Base-by-base conservation (phyloP, 2,797 vertebrate genomes). In the Danionella dracula region DNA sequence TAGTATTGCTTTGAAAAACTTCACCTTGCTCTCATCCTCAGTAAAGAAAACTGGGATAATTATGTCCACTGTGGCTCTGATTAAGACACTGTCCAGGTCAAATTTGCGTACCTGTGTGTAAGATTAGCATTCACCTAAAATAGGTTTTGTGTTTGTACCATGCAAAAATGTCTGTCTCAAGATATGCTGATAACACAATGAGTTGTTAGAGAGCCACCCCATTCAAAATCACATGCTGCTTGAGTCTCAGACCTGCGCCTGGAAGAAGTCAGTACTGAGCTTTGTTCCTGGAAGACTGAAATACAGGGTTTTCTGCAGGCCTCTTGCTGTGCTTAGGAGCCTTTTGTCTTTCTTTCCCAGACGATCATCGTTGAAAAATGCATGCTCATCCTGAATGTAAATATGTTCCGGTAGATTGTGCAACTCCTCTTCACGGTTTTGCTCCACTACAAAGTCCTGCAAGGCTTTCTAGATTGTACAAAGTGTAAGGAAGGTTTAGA, bases 241-340 rank as follows among this genome's bases (percentile, higher is more conserved):
- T 38, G 48, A 31, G 8, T 2, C 20, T 29, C 66, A 61, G 68
- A 91, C 89, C 90, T 91, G 90, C 16, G 88, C 80, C 71, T 79
- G 84, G 73, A 91, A 91, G 82, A 91, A 91, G 72, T 91, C 89
- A 77, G 89, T 78, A 46, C 85, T 87, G 1, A 91, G 84, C 67
- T 77, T 73, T 20, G 86, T 86, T 69, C 85, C 87, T 0, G 90
- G 90, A 45, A 91, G 80, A 68, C 88, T 87, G 76, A 91, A 86
- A 69, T 80, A 82, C 16, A 89, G 75, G 72, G 67, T 87, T 67
- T 78, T 86, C 79, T 77, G 85, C 6, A 87, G 73, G 0, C 73
- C 73, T 0, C 76, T 75, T 2, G 55, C 62, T 61, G 85, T 2
- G 16, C 85, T 85, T 1, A 91, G 78, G 4, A 86, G 83, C 70